Evolutionary conservation across 2,888 invertebrate genomes (phyloP).

Genomic region (Villa cingulata): DNA sequence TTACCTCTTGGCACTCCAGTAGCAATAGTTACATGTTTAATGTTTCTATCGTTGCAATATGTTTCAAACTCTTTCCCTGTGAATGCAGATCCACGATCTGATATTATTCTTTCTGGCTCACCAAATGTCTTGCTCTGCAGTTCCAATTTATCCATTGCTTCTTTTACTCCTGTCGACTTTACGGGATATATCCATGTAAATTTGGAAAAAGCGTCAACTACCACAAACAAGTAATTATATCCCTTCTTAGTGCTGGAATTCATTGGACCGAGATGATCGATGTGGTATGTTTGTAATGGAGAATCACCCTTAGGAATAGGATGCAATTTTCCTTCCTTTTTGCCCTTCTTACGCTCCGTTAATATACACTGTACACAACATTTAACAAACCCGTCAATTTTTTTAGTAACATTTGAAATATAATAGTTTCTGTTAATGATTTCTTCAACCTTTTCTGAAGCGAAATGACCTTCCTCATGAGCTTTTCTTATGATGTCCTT

Average conservation of each 20-base stretch:
- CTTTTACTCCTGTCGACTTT: too few species aligned
- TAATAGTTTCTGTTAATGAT: slow-evolving; percentile 20
- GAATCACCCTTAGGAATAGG: slow-evolving; percentile 22
- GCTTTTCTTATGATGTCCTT: slow-evolving; percentile 23
- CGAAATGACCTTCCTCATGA: slow-evolving; percentile 28
- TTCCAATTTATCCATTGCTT: not conserved
- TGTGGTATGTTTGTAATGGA: slow-evolving; percentile 23
- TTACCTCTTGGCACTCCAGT: slow-evolving; percentile 1
- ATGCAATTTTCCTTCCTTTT: slow-evolving; percentile 23
- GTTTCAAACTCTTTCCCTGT: too few species aligned
- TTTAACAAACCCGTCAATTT: slow-evolving; percentile 3
- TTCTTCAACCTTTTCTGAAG: slow-evolving; percentile 19
- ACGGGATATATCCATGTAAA: too few species aligned
- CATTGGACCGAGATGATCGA: slow-evolving; percentile 27
- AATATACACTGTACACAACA: slow-evolving; percentile 14
- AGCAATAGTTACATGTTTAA: too few species aligned
- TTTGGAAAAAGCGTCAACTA: too few species aligned
- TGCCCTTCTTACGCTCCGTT: slow-evolving; percentile 19
- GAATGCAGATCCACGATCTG: too few species aligned
- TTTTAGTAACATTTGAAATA: slow-evolving; percentile 12
- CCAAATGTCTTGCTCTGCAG: too few species aligned
- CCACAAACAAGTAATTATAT: slow-evolving; percentile 25
- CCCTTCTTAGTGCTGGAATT: slow-evolving; percentile 18
- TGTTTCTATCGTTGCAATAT: too few species aligned
- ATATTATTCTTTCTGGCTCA: too few species aligned